phyloP scores from a whole-genome alignment of 2,113 vertebrate species.

The Poeciliopsis prolifica region DNA sequence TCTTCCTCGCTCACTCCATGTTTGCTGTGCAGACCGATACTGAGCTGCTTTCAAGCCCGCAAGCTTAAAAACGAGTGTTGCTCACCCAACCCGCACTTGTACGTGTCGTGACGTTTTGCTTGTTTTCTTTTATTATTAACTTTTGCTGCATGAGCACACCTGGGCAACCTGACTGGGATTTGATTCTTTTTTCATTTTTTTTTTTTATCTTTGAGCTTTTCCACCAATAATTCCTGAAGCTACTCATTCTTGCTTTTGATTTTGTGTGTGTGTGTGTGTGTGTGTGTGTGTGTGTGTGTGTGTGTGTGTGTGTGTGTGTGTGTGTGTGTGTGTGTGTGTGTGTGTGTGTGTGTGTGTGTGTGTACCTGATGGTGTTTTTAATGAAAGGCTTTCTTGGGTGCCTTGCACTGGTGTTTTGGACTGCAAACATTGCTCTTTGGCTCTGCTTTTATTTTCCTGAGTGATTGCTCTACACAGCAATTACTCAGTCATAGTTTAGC shows the following conservation, averaged over 20 bases:
- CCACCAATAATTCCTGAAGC: conserved; percentile 9
- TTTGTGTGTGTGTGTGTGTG: neutral
- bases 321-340: neutral
- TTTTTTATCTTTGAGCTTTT: conserved; percentile 4
- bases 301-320: neutral
- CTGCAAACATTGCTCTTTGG: conserved; percentile 29
- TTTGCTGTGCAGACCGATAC: conserved; percentile 37
- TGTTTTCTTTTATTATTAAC: neutral
- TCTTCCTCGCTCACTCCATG: conserved; percentile 8
- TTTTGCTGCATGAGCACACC: conserved; percentile 58
- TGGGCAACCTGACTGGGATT: conserved; percentile 44
- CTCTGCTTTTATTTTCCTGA: conserved; percentile 20
- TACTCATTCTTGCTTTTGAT: neutral
- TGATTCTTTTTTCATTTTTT: conserved; percentile 38
- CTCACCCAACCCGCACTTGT: conserved; percentile 31
- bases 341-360: neutral
- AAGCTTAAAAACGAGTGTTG: conserved; percentile 65
- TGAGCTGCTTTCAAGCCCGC: conserved; percentile 44
- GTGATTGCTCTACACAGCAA: neutral
- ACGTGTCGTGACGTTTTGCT: conserved; percentile 38
- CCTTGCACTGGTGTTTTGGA: conserved; percentile 4
- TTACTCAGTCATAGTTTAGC: conserved; percentile 17
- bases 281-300: neutral
- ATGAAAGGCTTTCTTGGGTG: neutral
- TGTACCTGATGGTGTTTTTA: conserved; percentile 4